phyloP scores from a whole-genome alignment of 2,888 invertebrate genomes.

The Amblyjoppa fuscipennis region DNA sequence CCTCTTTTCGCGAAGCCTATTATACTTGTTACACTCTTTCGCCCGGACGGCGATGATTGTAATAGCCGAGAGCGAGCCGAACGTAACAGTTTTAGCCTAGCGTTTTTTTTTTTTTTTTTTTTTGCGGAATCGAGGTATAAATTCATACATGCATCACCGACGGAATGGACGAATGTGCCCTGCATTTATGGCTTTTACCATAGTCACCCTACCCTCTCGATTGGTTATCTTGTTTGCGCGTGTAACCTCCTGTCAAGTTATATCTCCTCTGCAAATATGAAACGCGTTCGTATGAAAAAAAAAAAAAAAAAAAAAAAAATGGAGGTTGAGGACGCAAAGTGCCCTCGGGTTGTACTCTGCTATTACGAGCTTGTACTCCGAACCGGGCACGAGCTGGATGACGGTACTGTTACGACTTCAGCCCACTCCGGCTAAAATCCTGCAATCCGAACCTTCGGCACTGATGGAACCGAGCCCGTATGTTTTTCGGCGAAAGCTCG shows the following conservation, averaged over 20 bases:
- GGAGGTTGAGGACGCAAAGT: neutral
- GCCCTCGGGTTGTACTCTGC: neutral
- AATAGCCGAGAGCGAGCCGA: neutral
- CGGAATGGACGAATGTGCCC: neutral
- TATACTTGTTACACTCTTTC: slow-evolving; percentile 42
- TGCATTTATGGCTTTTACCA: neutral
- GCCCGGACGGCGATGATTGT: neutral
- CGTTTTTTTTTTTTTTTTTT: neutral
- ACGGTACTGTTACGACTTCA: neutral
- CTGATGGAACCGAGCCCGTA: neutral
- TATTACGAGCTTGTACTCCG: slow-evolving; percentile 24
- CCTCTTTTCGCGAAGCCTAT: slow-evolving; percentile 34
- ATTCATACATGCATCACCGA: neutral
- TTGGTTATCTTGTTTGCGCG: slow-evolving; percentile 18
- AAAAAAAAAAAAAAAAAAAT: neutral
- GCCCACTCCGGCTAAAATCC: slow-evolving; percentile 7
- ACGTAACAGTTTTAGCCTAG: neutral
- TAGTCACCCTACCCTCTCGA: neutral
- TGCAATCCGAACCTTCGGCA: neutral
- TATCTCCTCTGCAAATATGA: slow-evolving; percentile 1
- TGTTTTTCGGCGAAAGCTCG: slow-evolving; percentile 19
- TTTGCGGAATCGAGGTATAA: neutral
- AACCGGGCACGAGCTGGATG: neutral
- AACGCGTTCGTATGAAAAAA: neutral
- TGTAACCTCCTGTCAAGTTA: neutral